Conservation (phyloP, 2,888 invertebrate genomes). For the Cheilosia grossa region DNA sequence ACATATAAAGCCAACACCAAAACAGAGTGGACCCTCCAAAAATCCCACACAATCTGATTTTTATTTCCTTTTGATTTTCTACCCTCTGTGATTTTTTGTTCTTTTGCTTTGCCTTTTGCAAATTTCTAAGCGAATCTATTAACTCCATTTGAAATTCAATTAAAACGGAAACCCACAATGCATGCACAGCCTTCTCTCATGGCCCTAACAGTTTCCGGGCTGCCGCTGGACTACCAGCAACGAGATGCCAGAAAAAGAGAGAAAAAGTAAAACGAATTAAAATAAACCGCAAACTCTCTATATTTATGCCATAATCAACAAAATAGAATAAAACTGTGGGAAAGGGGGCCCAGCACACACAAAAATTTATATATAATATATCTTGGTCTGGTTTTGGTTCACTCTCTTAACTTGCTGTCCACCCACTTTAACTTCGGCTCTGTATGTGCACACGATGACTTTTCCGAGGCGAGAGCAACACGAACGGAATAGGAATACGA, state of each 20-base stretch:
- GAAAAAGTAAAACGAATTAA: slow-evolving; percentile 42
- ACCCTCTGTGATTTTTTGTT: neutral
- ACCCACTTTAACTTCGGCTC: slow-evolving; percentile 65
- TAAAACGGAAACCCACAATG: slow-evolving; percentile 66
- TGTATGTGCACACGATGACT: slow-evolving; percentile 66
- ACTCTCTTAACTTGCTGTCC: slow-evolving; percentile 61
- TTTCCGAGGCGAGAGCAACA: slow-evolving; percentile 38
- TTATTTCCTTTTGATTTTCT: slow-evolving; percentile 28
- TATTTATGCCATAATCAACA: slow-evolving; percentile 73
- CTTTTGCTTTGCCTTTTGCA: slow-evolving; percentile 20
- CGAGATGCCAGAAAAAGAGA: slow-evolving; percentile 18
- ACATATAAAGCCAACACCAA: slow-evolving; percentile 47
- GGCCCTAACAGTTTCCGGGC: slow-evolving; percentile 48
- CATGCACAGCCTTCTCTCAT: slow-evolving; percentile 54
- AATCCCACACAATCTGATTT: slow-evolving; percentile 49
- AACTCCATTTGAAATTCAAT: slow-evolving; percentile 72
- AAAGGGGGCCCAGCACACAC: slow-evolving; percentile 1
- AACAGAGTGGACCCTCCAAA: slow-evolving; percentile 41
- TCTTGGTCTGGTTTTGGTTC: slow-evolving; percentile 25
- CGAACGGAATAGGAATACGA: slow-evolving; percentile 9
- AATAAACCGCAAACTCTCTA: slow-evolving; percentile 69
- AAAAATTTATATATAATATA: slow-evolving; percentile 1
- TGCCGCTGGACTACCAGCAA: slow-evolving; percentile 32
- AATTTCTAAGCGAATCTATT: slow-evolving; percentile 67
- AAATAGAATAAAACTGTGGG: slow-evolving; percentile 35